Base-by-base conservation (phyloP, 2,888 invertebrate species). In the Drosophila paracracens region DNA sequence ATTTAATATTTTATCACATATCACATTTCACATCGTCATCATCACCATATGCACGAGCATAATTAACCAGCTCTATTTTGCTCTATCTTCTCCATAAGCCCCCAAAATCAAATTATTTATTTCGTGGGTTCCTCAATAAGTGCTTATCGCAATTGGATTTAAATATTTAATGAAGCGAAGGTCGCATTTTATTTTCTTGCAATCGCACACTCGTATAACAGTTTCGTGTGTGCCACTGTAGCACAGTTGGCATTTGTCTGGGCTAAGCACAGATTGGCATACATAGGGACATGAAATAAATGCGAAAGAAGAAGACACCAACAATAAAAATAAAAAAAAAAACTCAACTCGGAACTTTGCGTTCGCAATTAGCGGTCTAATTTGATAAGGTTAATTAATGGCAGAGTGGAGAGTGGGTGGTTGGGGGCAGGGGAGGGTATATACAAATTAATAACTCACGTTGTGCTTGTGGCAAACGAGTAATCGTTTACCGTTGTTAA, bases 111-210 rank as follows among this genome's bases (percentile, higher is more conserved):
- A 43, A 25, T 61, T 33, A 58, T 63, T 40, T 43, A 68, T 67
- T 46, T 53, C 29, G 56, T 29, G 35, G 53, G 69, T 53, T 74
- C 38, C 57, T 59, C 35, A 57, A 79, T 67, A 63, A 61, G 57
- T 63, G 76, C 76, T 79, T 79, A 82, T 82, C 79, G 76, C 72
- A 69, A 48, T 65, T 80, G 21, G 68, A 88, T 88, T 88, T 90
- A 61, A 90, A 90, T 90, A 76, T 71, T 73, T 79, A 81, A 88
- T 75, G 81, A 76, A 77, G 21, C 71, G 68, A 83, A 83, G 66
- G 79, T 70, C 69, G 62, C 25, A 46, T 25, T 46, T 46, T 7
- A 21, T 16, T 36, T 36, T 36, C n/a, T 59, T 48, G 8, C 8
- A 46, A 13, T 25, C n/a, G 50, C 13, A 27, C n/a, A 35, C 13